Evolutionary conservation across 2,888 invertebrate genomes (phyloP).

Genomic region (Cantharis flavilabris): DNA sequence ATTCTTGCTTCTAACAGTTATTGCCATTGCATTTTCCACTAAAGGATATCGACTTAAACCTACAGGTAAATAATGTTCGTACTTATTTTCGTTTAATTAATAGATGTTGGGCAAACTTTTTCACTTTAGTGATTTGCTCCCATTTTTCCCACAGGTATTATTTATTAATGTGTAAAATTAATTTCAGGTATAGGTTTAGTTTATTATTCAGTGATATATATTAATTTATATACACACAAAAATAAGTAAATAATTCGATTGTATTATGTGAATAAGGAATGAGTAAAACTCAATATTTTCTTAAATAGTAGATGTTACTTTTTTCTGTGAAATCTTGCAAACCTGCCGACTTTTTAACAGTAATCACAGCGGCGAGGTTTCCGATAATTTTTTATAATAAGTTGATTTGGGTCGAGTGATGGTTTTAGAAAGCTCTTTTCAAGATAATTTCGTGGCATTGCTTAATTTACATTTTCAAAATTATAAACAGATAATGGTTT

Average conservation of each 20-base stretch:
- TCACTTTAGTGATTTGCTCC: background rate
- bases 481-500: background rate
- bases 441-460: background rate
- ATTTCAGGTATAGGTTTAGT: background rate
- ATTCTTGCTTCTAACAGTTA: conserved; percentile 13
- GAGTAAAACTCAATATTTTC: too few species aligned
- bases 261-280: too few species aligned
- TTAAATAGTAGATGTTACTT: too few species aligned
- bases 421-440: background rate
- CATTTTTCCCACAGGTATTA: background rate
- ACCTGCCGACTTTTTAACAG: background rate
- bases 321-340: background rate
- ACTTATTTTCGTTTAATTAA: background rate
- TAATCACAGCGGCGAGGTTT: background rate
- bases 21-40: conserved; percentile 4
- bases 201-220: too few species aligned
- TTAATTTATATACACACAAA: too few species aligned
- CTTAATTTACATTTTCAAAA: background rate
- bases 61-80: conserved; percentile 9
- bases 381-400: background rate
- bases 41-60: conserved; percentile 16
- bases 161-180: background rate
- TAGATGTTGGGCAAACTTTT: background rate
- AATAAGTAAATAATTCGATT: too few species aligned
- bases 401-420: background rate